Percentiles rank a stretch among this genome's conserved stretches.
Conservation (phyloP, 35 echinoderm and acorn worm species). For the Anneissia japonica region DNA sequence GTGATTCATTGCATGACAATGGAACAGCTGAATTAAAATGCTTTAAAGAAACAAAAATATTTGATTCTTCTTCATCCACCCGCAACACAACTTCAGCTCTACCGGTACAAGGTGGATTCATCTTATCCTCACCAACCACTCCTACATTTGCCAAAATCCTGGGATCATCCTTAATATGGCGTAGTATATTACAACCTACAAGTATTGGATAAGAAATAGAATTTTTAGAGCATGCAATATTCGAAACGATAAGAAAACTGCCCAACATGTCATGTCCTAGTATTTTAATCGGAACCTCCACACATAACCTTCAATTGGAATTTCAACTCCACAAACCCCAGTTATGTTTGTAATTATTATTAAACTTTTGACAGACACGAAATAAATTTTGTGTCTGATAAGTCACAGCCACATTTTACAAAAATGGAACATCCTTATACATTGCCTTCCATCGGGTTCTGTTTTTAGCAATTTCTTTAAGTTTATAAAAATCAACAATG, state of each 20-base stretch:
- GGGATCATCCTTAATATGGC: neutral
- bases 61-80: too few relatives aligned
- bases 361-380: too few relatives aligned
- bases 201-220: neutral
- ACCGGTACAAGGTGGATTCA: neutral
- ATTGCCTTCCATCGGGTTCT: too few relatives aligned
- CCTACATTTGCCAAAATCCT: neutral
- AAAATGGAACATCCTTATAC: too few relatives aligned
- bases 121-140: neutral
- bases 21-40: too few relatives aligned
- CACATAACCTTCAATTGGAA: constrained; percentile 34
- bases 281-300: neutral
- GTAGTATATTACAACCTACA: neutral
- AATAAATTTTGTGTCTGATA: too few relatives aligned
- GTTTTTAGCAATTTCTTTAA: too few relatives aligned
- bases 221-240: neutral
- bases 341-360: too few relatives aligned
- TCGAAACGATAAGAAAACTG: neutral
- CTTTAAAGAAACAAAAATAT: too few relatives aligned
- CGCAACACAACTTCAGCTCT: neutral
- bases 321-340: neutral
- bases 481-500: too few relatives aligned
- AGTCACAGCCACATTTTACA: too few relatives aligned
- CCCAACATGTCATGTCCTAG: neutral
- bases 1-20: too few relatives aligned